These are phyloP conservation scores for Rhabdomys pumilio DNA, from an alignment of 2,797 vertebrate species.

Conservation along the genomic window DNA sequence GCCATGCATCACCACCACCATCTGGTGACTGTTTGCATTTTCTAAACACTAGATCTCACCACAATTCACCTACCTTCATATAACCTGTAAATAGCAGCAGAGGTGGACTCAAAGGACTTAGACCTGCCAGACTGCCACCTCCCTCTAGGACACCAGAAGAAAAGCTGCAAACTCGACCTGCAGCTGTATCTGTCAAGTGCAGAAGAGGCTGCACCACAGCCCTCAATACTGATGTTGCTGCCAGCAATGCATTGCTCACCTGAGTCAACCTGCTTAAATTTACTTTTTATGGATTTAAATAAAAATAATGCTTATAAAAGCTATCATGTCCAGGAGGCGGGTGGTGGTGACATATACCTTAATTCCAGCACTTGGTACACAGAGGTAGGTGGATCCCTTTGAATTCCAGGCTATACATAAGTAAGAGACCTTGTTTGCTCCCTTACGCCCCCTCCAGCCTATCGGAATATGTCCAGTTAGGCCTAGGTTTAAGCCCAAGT, in stretches of 20 bases:
- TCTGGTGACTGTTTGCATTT: neutral
- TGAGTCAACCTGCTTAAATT: neutral
- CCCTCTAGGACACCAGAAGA: neutral
- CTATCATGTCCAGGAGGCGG: neutral
- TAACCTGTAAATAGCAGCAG: neutral
- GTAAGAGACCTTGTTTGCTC: neutral
- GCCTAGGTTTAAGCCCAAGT: neutral
- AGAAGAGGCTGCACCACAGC: neutral
- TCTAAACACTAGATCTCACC: constrained; percentile 2
- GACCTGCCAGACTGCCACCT: neutral
- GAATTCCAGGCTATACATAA: neutral
- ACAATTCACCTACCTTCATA: neutral
- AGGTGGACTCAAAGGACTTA: neutral
- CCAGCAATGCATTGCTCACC: neutral
- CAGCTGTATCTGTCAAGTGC: no score
- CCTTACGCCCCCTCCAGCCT: neutral
- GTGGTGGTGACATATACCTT: neutral
- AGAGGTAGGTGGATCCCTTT: neutral
- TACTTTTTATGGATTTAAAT: constrained; percentile 1
- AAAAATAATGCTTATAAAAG: neutral
- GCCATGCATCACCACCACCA: neutral
- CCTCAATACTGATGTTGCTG: rapidly evolving
- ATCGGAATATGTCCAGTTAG: neutral
- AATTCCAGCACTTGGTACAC: neutral
- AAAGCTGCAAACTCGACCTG: neutral